Conservation (phyloP, 2,888 invertebrate species). For the Strigamia maritima region DNA sequence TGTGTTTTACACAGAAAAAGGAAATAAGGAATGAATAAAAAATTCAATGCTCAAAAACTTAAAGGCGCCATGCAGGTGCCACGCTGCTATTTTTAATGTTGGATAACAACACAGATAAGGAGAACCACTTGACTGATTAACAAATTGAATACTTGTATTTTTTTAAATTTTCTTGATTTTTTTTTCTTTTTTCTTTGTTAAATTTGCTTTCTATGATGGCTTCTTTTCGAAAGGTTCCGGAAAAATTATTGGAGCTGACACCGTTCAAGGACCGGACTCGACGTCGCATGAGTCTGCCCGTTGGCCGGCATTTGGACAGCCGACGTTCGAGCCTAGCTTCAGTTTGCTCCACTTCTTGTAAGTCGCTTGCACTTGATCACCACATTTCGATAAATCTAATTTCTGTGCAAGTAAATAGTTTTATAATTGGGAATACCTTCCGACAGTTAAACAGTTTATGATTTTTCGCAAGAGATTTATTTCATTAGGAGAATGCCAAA, state of each 20-base stretch:
- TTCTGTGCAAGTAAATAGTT: too few species aligned
- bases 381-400: too few species aligned
- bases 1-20: too few species aligned
- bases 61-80: too few species aligned
- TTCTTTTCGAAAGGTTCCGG: slow-evolving; percentile 46
- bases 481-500: too few species aligned
- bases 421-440: too few species aligned
- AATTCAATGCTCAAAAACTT: neutral
- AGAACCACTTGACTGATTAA: too few species aligned
- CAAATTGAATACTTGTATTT: neutral
- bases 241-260: slow-evolving; percentile 48
- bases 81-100: neutral
- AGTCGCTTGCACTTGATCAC: too few species aligned
- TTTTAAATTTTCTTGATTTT: too few species aligned
- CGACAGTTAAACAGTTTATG: too few species aligned
- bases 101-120: neutral
- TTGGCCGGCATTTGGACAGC: slow-evolving; percentile 46
- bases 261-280: slow-evolving; percentile 49
- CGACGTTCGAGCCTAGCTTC: slow-evolving; percentile 50
- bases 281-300: slow-evolving; percentile 49
- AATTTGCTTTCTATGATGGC: neutral
- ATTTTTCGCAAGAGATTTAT: too few species aligned
- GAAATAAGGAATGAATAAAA: too few species aligned
- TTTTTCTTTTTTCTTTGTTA: neutral
- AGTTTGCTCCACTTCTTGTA: slow-evolving; percentile 51